Base-by-base conservation (phyloP, 2,888 invertebrate genomes). In the Sinotaia quadrata region DNA sequence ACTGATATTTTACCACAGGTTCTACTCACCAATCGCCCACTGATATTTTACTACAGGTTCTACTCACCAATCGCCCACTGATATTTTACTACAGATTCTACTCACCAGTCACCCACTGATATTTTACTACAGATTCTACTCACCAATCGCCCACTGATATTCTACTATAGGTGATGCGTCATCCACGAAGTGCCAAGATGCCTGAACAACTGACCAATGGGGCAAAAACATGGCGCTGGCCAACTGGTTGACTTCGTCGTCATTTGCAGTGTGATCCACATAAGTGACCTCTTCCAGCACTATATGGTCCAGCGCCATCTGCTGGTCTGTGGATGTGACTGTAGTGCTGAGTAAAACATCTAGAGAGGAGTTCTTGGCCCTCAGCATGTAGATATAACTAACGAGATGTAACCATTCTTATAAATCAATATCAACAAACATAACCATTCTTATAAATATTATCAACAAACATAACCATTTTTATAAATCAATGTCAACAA, bases 71-170 rank as follows among this genome's bases (percentile, higher is more conserved):
- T n/a, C n/a, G n/a, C n/a, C n/a, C 4, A n/a, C 2, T 36, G 33
- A 24, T 36, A 21, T 10, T 59, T 8, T 18, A n/a, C 34, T 3
- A 34, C 34, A 21, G 1, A 21, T 18, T 21, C 37, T 3, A 59
- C 2, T 21, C 37, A n/a, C 0, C 37, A 34, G 21, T 34, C 31
- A 58, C n/a, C 8, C 27, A 58, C 2, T 3, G 1, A 10, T 34
- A 34, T 2, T 34, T 34, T 33, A 34, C n/a, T 0, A 51, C 41
- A 4, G 5, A 4, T 51, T 54, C 27, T 7, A 56, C 62, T 41
- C 34, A 72, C 69, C 73, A 15, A 73, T 18, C 1, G 73, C 73
- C 67, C 67, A 69, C 49, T 52, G 36, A 61, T 70, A 73, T 15
- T 73, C 67, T 27, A 60, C 49, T 8, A 73, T 62, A 12, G 67